A percentile compares a stretch with the other conserved stretches of the same genome.
phyloP scores from a whole-genome alignment of 2,888 invertebrate genomes.

The Koerneria pararmatus region DNA sequence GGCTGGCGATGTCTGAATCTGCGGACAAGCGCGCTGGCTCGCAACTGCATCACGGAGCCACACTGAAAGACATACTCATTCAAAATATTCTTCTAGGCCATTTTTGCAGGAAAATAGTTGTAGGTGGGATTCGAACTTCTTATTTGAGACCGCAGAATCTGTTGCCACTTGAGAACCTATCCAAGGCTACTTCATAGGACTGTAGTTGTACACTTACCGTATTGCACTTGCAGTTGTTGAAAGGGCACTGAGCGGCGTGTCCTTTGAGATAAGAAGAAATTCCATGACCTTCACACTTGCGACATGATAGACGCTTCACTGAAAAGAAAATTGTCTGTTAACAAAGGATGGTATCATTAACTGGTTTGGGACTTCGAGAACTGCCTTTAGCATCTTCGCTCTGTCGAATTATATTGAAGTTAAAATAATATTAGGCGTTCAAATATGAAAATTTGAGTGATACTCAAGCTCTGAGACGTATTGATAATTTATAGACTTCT shows the following conservation, averaged over 20 bases:
- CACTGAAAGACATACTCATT: slow-evolving; percentile 37
- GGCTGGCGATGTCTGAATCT: slow-evolving; percentile 45
- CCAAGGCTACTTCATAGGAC: neutral
- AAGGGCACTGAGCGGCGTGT: slow-evolving; percentile 48
- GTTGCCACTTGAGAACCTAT: neutral
- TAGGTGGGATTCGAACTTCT: neutral
- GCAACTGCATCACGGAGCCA: slow-evolving; percentile 42
- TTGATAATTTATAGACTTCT: too few species aligned
- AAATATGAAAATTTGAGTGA: too few species aligned
- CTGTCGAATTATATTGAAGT: too few species aligned
- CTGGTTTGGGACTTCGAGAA: too few species aligned
- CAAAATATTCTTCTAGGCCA: too few species aligned
- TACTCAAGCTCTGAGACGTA: too few species aligned
- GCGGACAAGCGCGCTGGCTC: slow-evolving; percentile 47
- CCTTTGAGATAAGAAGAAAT: slow-evolving; percentile 43
- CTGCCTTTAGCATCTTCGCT: too few species aligned
- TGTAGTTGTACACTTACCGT: slow-evolving; percentile 31
- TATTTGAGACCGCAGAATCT: neutral
- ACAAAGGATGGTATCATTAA: too few species aligned
- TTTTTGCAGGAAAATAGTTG: neutral
- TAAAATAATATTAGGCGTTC: too few species aligned
- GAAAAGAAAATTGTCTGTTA: too few species aligned
- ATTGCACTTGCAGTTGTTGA: slow-evolving; percentile 43
- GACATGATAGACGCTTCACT: slow-evolving; percentile 46
- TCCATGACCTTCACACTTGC: slow-evolving; percentile 55